Evolutionary conservation across 2,888 invertebrate species (phyloP).

Genomic region (Xanthorhoe designata): DNA sequence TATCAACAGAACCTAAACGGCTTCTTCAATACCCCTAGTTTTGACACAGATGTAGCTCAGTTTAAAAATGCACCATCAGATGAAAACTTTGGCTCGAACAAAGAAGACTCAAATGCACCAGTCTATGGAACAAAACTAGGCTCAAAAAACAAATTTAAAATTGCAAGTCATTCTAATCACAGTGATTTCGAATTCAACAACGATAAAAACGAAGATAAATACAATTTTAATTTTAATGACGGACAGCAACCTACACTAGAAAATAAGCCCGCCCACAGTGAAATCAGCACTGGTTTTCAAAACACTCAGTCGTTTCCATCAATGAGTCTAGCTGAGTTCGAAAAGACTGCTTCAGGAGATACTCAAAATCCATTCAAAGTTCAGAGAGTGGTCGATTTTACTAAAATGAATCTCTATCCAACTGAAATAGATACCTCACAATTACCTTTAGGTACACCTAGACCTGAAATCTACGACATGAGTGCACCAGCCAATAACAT

Average conservation of each 20-base stretch:
- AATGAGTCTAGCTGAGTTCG: constrained; percentile 53
- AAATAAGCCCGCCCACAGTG: constrained; percentile 55
- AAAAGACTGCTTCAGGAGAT: constrained; percentile 51
- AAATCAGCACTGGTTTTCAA: constrained; percentile 54
- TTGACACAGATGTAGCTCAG: constrained; percentile 54
- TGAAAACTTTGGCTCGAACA: constrained; percentile 50
- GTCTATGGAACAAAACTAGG: constrained; percentile 75
- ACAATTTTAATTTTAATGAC: constrained; percentile 52
- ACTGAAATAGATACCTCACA: constrained; percentile 63
- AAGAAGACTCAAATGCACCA: constrained; percentile 58
- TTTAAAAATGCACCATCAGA: constrained; percentile 54
- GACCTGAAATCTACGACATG: constrained; percentile 50
- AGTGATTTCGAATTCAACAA: constrained; percentile 60
- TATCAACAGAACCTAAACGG: constrained; percentile 62
- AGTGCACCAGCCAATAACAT: constrained; percentile 51
- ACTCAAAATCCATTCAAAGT: constrained; percentile 59
- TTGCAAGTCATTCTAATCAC: constrained; percentile 55
- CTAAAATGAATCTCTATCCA: constrained; percentile 67
- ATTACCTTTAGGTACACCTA: constrained; percentile 54
- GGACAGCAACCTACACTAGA: constrained; percentile 49
- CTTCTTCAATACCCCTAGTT: constrained; percentile 60
- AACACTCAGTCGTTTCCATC: constrained; percentile 56
- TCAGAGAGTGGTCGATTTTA: constrained; percentile 75
- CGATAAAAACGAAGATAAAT: constrained; percentile 55
- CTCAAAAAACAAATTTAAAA: constrained; percentile 60